These are phyloP conservation scores for Stenopsyche tienmushanensis DNA, from an alignment of 1,140 invertebrate genomes.

Conservation along the genomic window DNA sequence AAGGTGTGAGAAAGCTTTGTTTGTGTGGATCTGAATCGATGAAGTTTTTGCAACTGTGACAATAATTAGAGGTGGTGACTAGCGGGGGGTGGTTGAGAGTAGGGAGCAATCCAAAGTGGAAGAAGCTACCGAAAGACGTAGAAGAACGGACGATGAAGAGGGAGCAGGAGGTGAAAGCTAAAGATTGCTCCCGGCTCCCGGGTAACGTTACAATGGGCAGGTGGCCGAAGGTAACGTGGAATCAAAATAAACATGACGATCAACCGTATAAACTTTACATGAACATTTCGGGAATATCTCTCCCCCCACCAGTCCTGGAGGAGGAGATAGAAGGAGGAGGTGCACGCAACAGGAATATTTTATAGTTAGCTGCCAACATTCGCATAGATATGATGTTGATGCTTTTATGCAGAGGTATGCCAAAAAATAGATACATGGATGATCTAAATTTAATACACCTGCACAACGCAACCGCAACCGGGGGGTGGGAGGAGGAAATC, in stretches of 20 bases:
- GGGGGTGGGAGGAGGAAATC: too few species aligned
- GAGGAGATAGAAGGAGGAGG: background rate
- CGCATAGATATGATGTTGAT: constrained; percentile 2
- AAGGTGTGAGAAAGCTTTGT: constrained; percentile 11
- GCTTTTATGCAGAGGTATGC: background rate
- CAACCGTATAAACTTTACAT: constrained; percentile 25
- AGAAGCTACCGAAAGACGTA: background rate
- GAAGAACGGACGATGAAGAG: constrained; percentile 1
- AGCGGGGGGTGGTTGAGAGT: background rate
- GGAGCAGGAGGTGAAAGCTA: constrained; percentile 9
- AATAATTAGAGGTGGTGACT: too few species aligned
- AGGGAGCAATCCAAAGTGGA: background rate
- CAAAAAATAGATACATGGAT: background rate
- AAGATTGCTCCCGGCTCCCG: constrained; percentile 18
- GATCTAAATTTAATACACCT: too few species aligned
- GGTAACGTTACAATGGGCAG: constrained; percentile 38
- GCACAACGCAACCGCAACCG: too few species aligned
- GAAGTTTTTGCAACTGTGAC: too few species aligned
- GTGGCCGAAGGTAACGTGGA: constrained; percentile 34
- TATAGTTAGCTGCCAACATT: constrained; percentile 9
- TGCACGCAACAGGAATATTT: background rate
- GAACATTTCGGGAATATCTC: constrained; percentile 36
- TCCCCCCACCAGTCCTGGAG: constrained; percentile 22
- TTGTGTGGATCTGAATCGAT: constrained; percentile 9
- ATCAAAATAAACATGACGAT: constrained; percentile 38